These are phyloP conservation scores for Cromileptes altivelis DNA, from an alignment of 2,113 vertebrate species.

Conservation along the genomic window DNA sequence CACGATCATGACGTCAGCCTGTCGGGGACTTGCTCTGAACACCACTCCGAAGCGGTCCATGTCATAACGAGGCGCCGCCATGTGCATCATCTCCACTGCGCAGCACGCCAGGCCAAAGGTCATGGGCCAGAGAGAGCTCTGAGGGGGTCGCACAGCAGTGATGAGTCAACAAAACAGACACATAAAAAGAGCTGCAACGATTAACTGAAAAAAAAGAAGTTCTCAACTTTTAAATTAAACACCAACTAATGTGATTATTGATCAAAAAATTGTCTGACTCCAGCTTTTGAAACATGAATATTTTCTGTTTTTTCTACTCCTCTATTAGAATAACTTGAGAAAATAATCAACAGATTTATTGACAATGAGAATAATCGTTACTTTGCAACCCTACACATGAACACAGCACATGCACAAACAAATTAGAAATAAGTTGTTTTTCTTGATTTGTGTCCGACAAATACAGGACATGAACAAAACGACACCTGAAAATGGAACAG, in stretches of 20 bases:
- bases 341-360: too few relatives aligned
- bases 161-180: neutral
- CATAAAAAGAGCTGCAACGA: neutral
- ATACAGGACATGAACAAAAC: neutral
- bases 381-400: too few relatives aligned
- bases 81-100: conserved; percentile 99
- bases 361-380: too few relatives aligned
- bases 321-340: too few relatives aligned
- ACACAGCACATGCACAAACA: neutral
- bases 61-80: conserved; percentile 96
- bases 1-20: conserved; percentile 97
- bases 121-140: conserved; percentile 99
- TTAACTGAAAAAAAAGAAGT: too few relatives aligned
- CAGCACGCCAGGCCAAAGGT: conserved; percentile 97
- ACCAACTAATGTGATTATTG: too few relatives aligned
- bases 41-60: conserved; percentile 98
- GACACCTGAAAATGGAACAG: neutral
- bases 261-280: too few relatives aligned
- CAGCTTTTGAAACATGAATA: too few relatives aligned
- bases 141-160: neutral
- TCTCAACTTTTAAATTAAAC: too few relatives aligned
- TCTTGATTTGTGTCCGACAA: neutral
- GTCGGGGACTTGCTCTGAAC: conserved; percentile 95
- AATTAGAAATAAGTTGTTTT: neutral
- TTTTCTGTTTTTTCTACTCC: too few relatives aligned